These are phyloP conservation scores for Momotus momota DNA, from an alignment of 2,797 vertebrate species.

Conservation along the genomic window DNA sequence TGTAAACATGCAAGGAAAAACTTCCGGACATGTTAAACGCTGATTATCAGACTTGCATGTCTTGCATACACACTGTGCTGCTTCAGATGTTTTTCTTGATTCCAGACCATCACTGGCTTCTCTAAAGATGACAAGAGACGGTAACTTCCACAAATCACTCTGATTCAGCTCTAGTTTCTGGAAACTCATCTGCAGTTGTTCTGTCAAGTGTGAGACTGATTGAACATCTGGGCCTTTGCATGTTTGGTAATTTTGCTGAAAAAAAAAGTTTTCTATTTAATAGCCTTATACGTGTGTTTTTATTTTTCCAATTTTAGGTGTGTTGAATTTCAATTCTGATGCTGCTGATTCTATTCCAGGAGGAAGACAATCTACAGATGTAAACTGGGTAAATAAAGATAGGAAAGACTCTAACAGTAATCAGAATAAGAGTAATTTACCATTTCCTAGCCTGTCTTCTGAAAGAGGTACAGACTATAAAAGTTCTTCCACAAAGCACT, in stretches of 20 bases:
- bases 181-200: neutral
- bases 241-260: neutral
- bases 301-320: slow-evolving; percentile 29
- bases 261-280: neutral
- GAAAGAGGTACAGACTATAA: slow-evolving; percentile 72
- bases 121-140: neutral
- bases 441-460: slow-evolving; percentile 75
- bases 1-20: neutral
- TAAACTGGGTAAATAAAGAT: slow-evolving; percentile 80
- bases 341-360: slow-evolving; percentile 79
- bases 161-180: neutral
- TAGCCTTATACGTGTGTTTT: neutral
- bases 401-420: slow-evolving; percentile 81
- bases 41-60: neutral
- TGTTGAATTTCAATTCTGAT: slow-evolving; percentile 75
- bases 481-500: slow-evolving; percentile 70
- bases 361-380: slow-evolving; percentile 77
- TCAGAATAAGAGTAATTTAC: slow-evolving; percentile 73
- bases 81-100: neutral
- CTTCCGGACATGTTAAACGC: neutral
- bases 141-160: neutral
- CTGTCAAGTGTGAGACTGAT: neutral
- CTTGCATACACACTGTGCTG: neutral
- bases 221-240: neutral
- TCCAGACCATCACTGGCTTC: neutral